Evolutionary conservation across 1,140 invertebrate species (phyloP).

Genomic region (Trichomalopsis sarcophagae): DNA sequence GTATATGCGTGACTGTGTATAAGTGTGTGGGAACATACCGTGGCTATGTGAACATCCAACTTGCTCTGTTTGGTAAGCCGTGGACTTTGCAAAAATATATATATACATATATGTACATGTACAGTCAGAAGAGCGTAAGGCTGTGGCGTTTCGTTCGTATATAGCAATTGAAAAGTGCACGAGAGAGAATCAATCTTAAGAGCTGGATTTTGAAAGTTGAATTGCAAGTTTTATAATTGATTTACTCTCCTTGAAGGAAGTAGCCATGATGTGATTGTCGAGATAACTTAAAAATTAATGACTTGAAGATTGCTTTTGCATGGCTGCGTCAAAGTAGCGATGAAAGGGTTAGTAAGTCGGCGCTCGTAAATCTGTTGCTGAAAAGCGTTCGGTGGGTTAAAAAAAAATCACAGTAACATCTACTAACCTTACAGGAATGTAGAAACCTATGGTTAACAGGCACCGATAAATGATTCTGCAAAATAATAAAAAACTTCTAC

Average conservation of each 20-base stretch:
- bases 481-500: constrained; percentile 82
- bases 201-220: neutral
- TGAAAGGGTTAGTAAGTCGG: constrained; percentile 30
- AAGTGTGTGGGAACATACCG: neutral
- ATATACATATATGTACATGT: neutral
- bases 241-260: neutral
- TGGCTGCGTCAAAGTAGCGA: neutral
- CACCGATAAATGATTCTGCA: constrained; percentile 91
- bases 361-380: constrained; percentile 23
- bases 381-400: constrained; percentile 50
- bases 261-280: neutral
- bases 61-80: neutral
- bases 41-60: neutral
- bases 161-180: neutral
- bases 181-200: neutral
- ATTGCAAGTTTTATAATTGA: too few relatives aligned
- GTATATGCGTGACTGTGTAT: neutral
- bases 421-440: constrained; percentile 86
- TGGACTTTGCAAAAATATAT: neutral
- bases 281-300: neutral
- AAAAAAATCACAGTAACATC: constrained; percentile 59
- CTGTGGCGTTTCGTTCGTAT: neutral
- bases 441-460: constrained; percentile 89
- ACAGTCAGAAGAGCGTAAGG: neutral
- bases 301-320: neutral